Conservation (phyloP, 1,140 invertebrate species). For the Oedothorax gibbosus region DNA sequence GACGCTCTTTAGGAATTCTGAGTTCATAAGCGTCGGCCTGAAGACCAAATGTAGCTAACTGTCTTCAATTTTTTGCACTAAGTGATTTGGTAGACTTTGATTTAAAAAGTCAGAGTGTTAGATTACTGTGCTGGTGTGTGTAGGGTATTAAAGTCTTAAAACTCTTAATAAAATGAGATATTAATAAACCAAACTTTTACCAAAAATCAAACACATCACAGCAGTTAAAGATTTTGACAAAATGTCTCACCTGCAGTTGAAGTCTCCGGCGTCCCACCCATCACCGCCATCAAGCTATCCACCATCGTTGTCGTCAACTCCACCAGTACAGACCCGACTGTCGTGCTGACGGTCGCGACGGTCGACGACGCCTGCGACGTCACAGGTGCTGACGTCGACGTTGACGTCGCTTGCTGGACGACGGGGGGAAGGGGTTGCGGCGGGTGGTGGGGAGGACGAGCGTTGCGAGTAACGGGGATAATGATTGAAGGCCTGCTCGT, state of each 20-base stretch:
- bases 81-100: too few relatives aligned
- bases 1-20: too few relatives aligned
- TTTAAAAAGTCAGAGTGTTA: too few relatives aligned
- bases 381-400: background rate
- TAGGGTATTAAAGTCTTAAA: background rate
- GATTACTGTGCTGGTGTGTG: too few relatives aligned
- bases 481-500: conserved; percentile 51
- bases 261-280: conserved; percentile 43
- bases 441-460: conserved; percentile 15
- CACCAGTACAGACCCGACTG: background rate
- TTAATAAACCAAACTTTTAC: background rate
- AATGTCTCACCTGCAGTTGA: conserved; percentile 39
- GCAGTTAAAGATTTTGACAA: background rate
- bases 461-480: conserved; percentile 49
- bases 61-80: too few relatives aligned
- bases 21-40: too few relatives aligned
- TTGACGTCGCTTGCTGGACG: background rate
- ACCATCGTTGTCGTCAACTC: conserved; percentile 37
- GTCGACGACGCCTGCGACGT: conserved; percentile 8
- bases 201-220: background rate
- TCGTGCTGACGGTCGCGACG: background rate
- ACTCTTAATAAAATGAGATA: background rate
- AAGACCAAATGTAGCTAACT: too few relatives aligned
- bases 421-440: conserved; percentile 21
- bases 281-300: conserved; percentile 36